Conservation (phyloP, 2,888 invertebrate species). For the Parnassius apollo region DNA sequence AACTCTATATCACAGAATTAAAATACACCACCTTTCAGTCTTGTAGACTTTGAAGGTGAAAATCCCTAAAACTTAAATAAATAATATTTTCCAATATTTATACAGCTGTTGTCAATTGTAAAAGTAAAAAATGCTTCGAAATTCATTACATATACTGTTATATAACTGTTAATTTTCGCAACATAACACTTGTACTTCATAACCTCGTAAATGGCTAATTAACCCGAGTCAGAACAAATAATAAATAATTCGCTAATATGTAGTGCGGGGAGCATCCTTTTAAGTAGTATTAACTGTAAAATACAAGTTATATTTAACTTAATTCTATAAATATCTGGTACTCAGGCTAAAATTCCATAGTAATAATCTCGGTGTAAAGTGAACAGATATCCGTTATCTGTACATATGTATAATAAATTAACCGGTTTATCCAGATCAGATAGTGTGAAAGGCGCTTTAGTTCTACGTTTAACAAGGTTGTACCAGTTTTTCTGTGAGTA, state of each 20-base stretch:
- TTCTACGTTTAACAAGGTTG: no score
- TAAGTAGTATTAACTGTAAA: slow-evolving; percentile 6
- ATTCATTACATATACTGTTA: neutral
- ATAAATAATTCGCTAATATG: slow-evolving; percentile 1
- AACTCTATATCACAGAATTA: slow-evolving; percentile 76
- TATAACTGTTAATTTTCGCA: neutral
- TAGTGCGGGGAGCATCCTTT: slow-evolving; percentile 9
- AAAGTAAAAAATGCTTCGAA: slow-evolving; percentile 6
- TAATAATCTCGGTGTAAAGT: neutral
- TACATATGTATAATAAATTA: no score
- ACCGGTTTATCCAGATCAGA: no score
- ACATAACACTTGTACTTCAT: slow-evolving; percentile 1
- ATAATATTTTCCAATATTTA: neutral
- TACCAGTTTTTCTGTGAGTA: neutral
- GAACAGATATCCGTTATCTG: no score
- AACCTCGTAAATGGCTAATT: neutral
- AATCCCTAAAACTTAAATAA: slow-evolving; percentile 1
- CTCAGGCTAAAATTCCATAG: neutral
- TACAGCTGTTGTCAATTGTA: neutral
- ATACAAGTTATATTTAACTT: neutral
- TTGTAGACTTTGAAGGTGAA: slow-evolving; percentile 49
- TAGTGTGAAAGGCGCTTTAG: no score
- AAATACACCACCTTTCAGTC: slow-evolving; percentile 62
- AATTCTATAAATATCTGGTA: neutral
- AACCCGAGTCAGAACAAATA: neutral